Evolutionary conservation across 2,113 vertebrate species (phyloP), one percentile per base, ranked within the genome.

Genomic region (Etia nguti): DNA sequence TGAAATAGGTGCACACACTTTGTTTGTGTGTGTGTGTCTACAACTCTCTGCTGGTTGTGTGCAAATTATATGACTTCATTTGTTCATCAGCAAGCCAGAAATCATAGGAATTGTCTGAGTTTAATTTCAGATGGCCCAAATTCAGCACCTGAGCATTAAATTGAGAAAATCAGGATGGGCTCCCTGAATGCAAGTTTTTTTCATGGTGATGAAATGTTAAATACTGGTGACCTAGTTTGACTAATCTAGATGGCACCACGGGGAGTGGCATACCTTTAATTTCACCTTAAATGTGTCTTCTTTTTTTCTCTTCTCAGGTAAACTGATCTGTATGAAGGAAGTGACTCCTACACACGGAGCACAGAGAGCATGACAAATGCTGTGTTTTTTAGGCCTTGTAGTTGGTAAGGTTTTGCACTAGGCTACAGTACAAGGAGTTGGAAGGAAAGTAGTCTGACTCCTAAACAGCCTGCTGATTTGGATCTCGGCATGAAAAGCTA

Each of bases 401-500:
- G 13, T 70, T 29, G 18, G 57, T 22, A 24, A 84, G 18, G 60
- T 43, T 88, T 86, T 55, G 55, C 57, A 54, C 38, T 81, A 41
- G 38, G 46, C 73, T 43, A 20, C 43, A 55, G 46, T 24, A 81
- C 52, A 81, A 84, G 70, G 13, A 75, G 65, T 68, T 56, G 22
- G 24, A 50, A 56, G 50, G 83, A 84, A 83, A 91, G 80, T 9
- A 55, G 73, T 62, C 68, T 82, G 84, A 85, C 79, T 86, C 59
- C 73, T 57, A 48, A 82, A 34, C 84, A 91, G 81, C 55, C 34
- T 84, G 84, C 87, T 65, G 88, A 91, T 91, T 88, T 88, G 91
- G 86, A 90, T 85, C 89, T 75, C 89, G 59, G 91, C 86, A 82
- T 89, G 91, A 92, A 82, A 84, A 80, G 59, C 60, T 50, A 56